Base-by-base conservation (phyloP, 2,797 vertebrate genomes). In the Oophaga sylvatica region DNA sequence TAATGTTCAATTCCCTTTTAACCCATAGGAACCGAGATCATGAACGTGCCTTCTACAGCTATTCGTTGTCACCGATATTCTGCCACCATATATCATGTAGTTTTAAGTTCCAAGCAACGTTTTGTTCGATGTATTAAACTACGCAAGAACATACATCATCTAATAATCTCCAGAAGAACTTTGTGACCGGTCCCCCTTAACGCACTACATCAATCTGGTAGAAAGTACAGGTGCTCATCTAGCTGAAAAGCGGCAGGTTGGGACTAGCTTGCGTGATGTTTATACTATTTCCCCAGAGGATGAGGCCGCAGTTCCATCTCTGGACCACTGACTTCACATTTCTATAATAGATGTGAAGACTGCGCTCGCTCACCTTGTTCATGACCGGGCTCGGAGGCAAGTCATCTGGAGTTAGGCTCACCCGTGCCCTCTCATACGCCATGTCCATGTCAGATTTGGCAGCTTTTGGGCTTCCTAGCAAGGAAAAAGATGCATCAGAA, bases 351-450 rank as follows among this genome's bases (percentile, higher is more conserved):
- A 35, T 31, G 12, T 26, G 62, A 77, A 57, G 19, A 22, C 4
- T 35, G n/a, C 56, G 7, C 17, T 31, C 0, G 31, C 87, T 82
- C 90, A 99, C 97, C 96, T 97, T 98, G 89, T 91, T 90, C 41
- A 91, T 71, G 3, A 88, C 31, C 0, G 96, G 91, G 87, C 93
- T 95, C 81, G 94, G 82, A 0, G 95, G 91, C 1, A 45, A 10
- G 0, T 97, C 97, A 0, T 97, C 96, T 0, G 94, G 90, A 0
- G 89, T 57, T 0, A 91, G 89, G 8, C 87, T 93, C 86, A 97
- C 95, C 29, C 90, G 87, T 41, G 94, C 92, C n/a, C 90, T 92
- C 83, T 96, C 95, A 3, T 94, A 95, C 0, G 91, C 93, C 92
- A 91, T 94, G 88, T 93, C 95, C 90, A 95, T 93, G 89, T 97